phyloP scores from a whole-genome alignment of 1,140 invertebrate species.

The Triops longicaudatus region DNA sequence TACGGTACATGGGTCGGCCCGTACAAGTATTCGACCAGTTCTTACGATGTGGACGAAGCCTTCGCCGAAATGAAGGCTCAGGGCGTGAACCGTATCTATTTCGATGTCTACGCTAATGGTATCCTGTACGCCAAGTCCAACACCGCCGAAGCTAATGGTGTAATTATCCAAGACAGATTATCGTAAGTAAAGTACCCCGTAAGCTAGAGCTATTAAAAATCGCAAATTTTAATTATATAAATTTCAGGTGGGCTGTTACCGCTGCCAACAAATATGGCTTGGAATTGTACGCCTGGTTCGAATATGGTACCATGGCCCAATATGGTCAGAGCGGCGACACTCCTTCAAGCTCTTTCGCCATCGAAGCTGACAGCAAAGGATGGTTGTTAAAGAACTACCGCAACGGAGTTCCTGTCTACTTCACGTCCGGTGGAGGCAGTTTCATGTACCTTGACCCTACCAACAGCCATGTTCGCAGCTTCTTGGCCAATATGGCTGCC shows the following conservation, averaged over 20 bases:
- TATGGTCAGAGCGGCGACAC: conserved; percentile 18
- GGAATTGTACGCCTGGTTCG: conserved; percentile 28
- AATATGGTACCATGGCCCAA: conserved; percentile 26
- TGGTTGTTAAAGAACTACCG: conserved; percentile 24
- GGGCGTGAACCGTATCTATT: conserved; percentile 25
- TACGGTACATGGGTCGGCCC: conserved; percentile 28
- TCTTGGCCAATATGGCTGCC: conserved; percentile 20
- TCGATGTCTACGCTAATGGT: conserved; percentile 28
- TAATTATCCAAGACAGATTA: conserved; percentile 14
- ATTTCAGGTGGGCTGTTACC: conserved; percentile 18
- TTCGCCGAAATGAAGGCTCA: conserved; percentile 23
- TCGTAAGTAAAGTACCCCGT: not conserved
- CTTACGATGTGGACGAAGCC: conserved; percentile 21
- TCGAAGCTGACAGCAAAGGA: conserved; percentile 13
- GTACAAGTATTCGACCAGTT: conserved; percentile 16
- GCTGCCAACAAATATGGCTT: conserved; percentile 22
- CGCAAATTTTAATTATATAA: not conserved
- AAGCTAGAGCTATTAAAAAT: not conserved
- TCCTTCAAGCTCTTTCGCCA: conserved; percentile 17
- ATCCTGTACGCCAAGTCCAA: conserved; percentile 22
- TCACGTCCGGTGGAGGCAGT: conserved; percentile 14
- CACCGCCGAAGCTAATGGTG: conserved; percentile 18
- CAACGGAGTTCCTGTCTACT: conserved; percentile 14
- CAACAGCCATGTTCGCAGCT: conserved; percentile 19
- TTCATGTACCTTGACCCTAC: conserved; percentile 24